Evolutionary conservation across 2,113 vertebrate genomes (phyloP), one percentile per base, ranked within the genome.

Genomic region (cattle (Bos taurus)): DNA sequence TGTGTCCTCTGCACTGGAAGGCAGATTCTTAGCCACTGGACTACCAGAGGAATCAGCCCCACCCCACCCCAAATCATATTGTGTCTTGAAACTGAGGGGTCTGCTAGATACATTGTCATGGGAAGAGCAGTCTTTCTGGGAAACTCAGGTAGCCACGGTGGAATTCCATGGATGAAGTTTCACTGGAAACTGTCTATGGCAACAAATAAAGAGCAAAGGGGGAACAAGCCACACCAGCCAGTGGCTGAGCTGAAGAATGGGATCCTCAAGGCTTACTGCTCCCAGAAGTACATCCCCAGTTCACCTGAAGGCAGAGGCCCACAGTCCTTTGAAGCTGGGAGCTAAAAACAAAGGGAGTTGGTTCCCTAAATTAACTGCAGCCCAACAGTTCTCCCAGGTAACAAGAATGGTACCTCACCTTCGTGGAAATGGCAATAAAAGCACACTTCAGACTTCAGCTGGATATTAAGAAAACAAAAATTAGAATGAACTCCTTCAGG

Each of bases 181-280:
- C 50, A 97, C 4, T 88, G 59, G 30, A 93, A 96, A 96, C 87
- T 77, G 83, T 78, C 6, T 52, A 0, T 0, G 21, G 0, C 0
- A 2, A 67, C 84, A 82, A 96, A 88, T 74, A 97, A 93, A 92
- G 85, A 95, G 60, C 92, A 98, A 98, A 96, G 92, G 33, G 46
- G 33, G 77, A 93, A 94, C 67, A 77, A 80, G 81, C 56, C 36
- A 81, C 59, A 52, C 4, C 78, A 36, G 36, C 50, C 81, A 88
- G 91, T 23, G 60, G 91, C 0, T 36, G 91, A 90, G 95, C 95
- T 52, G 43, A 91, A 93, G 91, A 82, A 95, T 71, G 0, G 0
- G 12, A 21, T 74, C 83, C 77, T 98, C 43, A 0, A 59, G 88
- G 91, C 94, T 52, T 96, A 97, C 56, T 33, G 97, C 92, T 97